Evolutionary conservation across 2,113 vertebrate species (phyloP).

Genomic region (Petaurus breviceps): DNA sequence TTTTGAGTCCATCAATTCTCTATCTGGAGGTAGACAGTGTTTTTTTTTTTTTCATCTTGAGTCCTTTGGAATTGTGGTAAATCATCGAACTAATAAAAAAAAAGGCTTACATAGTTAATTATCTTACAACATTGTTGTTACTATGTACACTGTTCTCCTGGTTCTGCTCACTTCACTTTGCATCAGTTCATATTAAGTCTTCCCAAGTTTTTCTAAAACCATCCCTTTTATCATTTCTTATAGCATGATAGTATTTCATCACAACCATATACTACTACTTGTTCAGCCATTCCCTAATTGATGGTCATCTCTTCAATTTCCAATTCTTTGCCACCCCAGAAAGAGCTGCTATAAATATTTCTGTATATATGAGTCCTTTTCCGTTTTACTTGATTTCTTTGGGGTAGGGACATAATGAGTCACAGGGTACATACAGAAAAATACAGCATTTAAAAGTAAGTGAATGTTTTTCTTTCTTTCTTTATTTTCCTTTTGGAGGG

Average conservation of each 20-base stretch:
- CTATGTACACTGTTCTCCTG: neutral
- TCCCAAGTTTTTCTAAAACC: neutral
- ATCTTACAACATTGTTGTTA: neutral
- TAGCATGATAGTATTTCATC: neutral
- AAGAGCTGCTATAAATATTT: neutral
- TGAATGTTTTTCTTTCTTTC: neutral
- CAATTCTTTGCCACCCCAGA: neutral
- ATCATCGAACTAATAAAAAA: neutral
- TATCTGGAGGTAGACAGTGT: neutral
- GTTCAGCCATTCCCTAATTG: neutral
- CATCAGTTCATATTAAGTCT: neutral
- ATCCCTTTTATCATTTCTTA: neutral
- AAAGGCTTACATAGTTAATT: neutral
- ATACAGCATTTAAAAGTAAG: neutral
- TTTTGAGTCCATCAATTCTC: neutral
- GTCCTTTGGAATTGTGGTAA: neutral
- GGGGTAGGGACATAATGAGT: neutral
- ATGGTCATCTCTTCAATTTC: neutral
- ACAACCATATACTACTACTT: neutral
- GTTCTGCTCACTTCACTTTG: neutral
- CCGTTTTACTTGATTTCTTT: neutral
- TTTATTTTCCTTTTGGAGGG: too few species aligned
- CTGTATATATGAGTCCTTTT: neutral
- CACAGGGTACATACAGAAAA: neutral
- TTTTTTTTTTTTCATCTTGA: neutral